phyloP scores from a whole-genome alignment of 2,888 invertebrate genomes.

The Sisyra terminalis region DNA sequence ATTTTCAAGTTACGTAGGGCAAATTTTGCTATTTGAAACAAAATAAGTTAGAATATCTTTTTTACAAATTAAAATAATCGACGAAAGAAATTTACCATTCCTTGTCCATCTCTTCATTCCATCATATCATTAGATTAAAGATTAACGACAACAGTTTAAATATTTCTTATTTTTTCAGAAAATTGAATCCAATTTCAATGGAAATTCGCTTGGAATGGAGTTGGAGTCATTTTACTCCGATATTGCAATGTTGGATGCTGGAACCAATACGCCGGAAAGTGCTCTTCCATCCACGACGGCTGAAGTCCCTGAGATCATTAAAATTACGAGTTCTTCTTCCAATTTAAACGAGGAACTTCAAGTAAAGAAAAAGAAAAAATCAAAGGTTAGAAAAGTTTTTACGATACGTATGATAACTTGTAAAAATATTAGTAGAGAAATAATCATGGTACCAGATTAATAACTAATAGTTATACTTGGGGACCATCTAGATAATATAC shows the following conservation, averaged over 20 bases:
- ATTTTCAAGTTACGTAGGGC: no score
- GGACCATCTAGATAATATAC: no score
- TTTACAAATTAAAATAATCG: no score
- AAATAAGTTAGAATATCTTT: no score
- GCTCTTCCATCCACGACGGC: slow-evolving; percentile 11
- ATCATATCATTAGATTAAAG: no score
- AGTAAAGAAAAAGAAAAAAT: slow-evolving; percentile 27
- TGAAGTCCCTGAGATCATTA: slow-evolving; percentile 27
- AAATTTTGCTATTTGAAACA: no score
- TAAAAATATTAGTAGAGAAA: no score
- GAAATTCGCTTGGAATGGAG: slow-evolving; percentile 28
- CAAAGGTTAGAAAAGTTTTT: slow-evolving; percentile 24
- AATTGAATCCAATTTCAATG: slow-evolving; percentile 16
- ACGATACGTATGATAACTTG: no score
- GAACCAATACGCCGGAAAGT: slow-evolving; percentile 1
- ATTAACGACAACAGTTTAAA: neutral
- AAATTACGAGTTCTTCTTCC: slow-evolving; percentile 19
- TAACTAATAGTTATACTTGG: no score
- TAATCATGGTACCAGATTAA: no score
- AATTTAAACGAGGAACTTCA: slow-evolving; percentile 14
- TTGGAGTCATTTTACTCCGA: slow-evolving; percentile 43
- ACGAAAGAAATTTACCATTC: no score
- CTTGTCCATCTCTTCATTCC: no score
- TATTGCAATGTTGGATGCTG: slow-evolving; percentile 32
- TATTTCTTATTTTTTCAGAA: neutral